Evolutionary conservation across 2,797 vertebrate species (phyloP), one percentile per base, ranked within the genome.

Genomic region (Gymnoscopelus braueri): DNA sequence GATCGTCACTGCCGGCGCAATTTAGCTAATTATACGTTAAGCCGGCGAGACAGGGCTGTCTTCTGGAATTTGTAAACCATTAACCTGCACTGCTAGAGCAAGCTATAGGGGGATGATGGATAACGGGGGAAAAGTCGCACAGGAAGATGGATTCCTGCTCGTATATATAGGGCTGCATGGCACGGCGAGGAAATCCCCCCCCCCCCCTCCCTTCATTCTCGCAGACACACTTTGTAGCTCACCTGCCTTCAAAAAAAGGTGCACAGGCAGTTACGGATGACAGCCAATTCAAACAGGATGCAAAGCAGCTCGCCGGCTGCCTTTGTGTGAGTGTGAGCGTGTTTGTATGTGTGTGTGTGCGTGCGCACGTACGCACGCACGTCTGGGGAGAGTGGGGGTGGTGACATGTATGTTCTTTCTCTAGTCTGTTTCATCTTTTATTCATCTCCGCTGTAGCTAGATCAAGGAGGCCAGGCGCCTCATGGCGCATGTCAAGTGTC

Each of bases 251-350:
- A 88, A 82, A 89, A 82, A 89, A 87, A 89, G 86, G 85, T 89
- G 77, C 79, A 88, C 86, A 89, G 85, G 84, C 87, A 83, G 91
- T 82, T 87, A 86, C 63, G 85, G 87, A 74, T 88, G 84, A 85
- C 85, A 87, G 89, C 82, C 87, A 80, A 91, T 88, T 91, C 90
- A 91, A 91, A 93, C 88, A 88, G 88, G 87, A 93, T 92, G 91
- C 89, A 91, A 91, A 91, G 82, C 29, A 90, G 86, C 76, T 75
- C 2, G 53, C 81, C 65, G 14, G 9, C 77, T 82, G 65, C n/a
- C 58, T 57, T 35, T 69, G 13, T 29, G 12, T 72, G 26, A 49
- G 2, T 57, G 55, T 77, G 53, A 60, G 23, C 63, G 58, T 70
- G 57, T 70, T 55, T 71, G 63, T 66, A n/a, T 74, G 39, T 60